Conservation (phyloP, 2,797 vertebrate species). For the Gymnopithys bicolor region DNA sequence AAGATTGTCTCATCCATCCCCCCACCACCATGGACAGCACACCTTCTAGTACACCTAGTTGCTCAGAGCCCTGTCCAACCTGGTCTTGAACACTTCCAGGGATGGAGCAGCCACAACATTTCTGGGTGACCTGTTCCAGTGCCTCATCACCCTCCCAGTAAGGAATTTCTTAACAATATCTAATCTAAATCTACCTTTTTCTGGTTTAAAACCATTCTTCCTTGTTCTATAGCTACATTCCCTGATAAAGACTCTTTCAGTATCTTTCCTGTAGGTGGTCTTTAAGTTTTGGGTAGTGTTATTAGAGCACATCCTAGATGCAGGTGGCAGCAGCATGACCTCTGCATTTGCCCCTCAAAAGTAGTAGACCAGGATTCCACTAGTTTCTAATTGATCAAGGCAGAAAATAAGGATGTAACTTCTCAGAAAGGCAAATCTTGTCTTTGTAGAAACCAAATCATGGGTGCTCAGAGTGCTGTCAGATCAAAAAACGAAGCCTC, state of each 20-base stretch:
- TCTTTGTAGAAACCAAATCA: neutral
- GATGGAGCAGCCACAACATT: neutral
- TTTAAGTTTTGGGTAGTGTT: neutral
- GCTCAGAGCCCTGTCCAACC: neutral
- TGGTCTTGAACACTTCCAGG: neutral
- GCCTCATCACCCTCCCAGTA: neutral
- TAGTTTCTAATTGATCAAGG: neutral
- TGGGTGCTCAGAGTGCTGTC: neutral
- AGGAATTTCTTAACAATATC: neutral
- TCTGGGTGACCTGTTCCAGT: neutral
- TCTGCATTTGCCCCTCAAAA: neutral
- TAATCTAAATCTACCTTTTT: neutral
- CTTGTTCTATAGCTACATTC: neutral
- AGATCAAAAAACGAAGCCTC: neutral
- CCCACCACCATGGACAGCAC: accelerated
- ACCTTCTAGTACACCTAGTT: neutral
- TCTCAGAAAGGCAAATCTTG: neutral
- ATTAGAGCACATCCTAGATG: neutral
- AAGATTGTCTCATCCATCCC: neutral
- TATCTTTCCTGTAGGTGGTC: neutral
- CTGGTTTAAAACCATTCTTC: neutral
- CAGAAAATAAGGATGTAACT: neutral
- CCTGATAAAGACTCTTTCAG: neutral
- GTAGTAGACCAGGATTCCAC: neutral
- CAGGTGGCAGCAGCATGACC: neutral